phyloP scores from a whole-genome alignment of 2,888 invertebrate species.

The Tuberolachnus salignus region DNA sequence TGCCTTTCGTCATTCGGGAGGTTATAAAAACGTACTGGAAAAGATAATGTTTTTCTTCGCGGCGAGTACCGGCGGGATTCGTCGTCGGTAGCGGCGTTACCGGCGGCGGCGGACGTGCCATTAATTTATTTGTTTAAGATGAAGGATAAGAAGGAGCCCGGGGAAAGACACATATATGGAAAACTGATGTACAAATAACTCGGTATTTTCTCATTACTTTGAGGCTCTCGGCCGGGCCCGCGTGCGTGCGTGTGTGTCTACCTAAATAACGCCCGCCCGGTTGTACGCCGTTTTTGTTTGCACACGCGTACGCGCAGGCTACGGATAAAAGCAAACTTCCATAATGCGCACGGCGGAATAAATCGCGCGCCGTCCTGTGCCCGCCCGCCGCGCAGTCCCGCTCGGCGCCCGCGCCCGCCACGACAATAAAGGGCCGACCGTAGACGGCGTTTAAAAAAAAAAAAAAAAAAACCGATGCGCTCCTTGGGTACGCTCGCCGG shows the following conservation, averaged over 20 bases:
- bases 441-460: neutral
- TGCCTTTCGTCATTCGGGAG: slow-evolving; percentile 13
- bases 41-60: slow-evolving; percentile 43
- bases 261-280: slow-evolving; percentile 34
- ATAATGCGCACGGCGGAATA: neutral
- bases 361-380: neutral
- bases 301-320: neutral
- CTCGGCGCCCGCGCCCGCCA: too few species aligned
- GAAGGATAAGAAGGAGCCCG: slow-evolving; percentile 44
- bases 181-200: slow-evolving; percentile 51
- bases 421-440: neutral
- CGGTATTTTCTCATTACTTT: slow-evolving; percentile 46
- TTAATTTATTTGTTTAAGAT: slow-evolving; percentile 54
- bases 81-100: neutral
- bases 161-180: slow-evolving; percentile 47
- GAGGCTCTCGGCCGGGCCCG: neutral
- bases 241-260: neutral
- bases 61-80: slow-evolving; percentile 39
- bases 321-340: slow-evolving; percentile 25
- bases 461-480: too few species aligned
- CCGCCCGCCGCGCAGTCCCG: neutral
- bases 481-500: too few species aligned
- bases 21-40: slow-evolving; percentile 48
- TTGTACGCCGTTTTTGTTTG: slow-evolving; percentile 18
- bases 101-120: slow-evolving; percentile 18